These are phyloP conservation scores for Goniozus legneri DNA, from an alignment of 1,140 invertebrate species.

Conservation along the genomic window DNA sequence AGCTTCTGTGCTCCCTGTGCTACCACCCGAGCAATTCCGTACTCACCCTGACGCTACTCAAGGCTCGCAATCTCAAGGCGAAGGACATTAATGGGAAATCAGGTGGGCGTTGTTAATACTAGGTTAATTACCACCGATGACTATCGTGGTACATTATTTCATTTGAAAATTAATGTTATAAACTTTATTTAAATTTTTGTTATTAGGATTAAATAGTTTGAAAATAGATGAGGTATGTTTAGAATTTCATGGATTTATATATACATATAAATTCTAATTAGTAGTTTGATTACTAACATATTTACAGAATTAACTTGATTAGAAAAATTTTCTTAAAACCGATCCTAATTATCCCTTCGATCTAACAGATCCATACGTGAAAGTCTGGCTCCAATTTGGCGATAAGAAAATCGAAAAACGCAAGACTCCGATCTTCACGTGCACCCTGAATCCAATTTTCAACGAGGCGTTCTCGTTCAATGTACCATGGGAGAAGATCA, in stretches of 20 bases:
- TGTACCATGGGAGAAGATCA: constrained; percentile 91
- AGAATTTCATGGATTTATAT: neutral
- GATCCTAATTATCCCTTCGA: neutral
- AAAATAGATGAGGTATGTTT: neutral
- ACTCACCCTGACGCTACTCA: constrained; percentile 81
- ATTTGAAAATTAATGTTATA: too few species aligned
- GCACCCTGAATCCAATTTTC: constrained; percentile 87
- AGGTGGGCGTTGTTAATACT: constrained; percentile 58
- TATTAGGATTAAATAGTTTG: neutral
- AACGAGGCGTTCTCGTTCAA: constrained; percentile 92
- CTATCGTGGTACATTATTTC: too few species aligned
- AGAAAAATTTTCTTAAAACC: too few species aligned
- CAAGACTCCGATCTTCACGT: constrained; percentile 94
- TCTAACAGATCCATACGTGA: constrained; percentile 94
- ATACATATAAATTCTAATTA: neutral
- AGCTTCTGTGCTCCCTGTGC: constrained; percentile 84
- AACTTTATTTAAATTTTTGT: too few species aligned
- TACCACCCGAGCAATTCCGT: constrained; percentile 90
- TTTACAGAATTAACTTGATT: too few species aligned
- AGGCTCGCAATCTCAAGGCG: constrained; percentile 88
- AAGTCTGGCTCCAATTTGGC: constrained; percentile 93
- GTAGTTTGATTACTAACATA: neutral
- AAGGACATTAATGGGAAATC: constrained; percentile 95
- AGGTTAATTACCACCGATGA: too few species aligned
- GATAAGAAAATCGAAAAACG: constrained; percentile 92